These are phyloP conservation scores for Chlorodrepanis virens DNA, from an alignment of 2,113 vertebrate genomes.

Conservation along the genomic window DNA sequence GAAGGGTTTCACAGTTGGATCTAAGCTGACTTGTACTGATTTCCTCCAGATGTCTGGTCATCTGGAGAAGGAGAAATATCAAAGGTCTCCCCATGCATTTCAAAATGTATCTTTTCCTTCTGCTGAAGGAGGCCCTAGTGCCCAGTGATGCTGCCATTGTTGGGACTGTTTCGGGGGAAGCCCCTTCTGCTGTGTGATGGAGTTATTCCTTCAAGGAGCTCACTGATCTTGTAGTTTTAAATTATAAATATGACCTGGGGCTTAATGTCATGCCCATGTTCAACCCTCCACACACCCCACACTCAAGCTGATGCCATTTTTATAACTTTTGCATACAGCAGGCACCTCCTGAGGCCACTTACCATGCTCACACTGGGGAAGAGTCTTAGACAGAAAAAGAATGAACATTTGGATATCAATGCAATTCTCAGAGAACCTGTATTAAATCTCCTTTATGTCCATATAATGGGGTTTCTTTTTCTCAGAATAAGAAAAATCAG, in stretches of 20 bases:
- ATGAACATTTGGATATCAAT: not conserved
- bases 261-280: not conserved
- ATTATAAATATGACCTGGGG: not conserved
- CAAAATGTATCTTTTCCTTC: not conserved
- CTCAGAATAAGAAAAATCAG: not conserved
- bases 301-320: not conserved
- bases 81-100: not conserved
- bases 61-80: not conserved
- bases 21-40: not conserved
- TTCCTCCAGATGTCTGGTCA: not conserved
- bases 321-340: not conserved
- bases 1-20: not conserved
- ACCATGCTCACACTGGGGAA: fast-evolving
- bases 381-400: not conserved
- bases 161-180: not conserved
- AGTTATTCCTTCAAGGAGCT: not conserved
- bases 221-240: not conserved
- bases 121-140: not conserved
- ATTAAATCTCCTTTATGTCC: not conserved
- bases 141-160: not conserved
- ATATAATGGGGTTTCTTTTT: not conserved
- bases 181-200: not conserved
- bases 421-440: not conserved
- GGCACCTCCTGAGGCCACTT: not conserved
- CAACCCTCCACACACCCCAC: fast-evolving